These are phyloP conservation scores for Perodicticus potto DNA, from an alignment of 2,797 vertebrate species.

Conservation along the genomic window DNA sequence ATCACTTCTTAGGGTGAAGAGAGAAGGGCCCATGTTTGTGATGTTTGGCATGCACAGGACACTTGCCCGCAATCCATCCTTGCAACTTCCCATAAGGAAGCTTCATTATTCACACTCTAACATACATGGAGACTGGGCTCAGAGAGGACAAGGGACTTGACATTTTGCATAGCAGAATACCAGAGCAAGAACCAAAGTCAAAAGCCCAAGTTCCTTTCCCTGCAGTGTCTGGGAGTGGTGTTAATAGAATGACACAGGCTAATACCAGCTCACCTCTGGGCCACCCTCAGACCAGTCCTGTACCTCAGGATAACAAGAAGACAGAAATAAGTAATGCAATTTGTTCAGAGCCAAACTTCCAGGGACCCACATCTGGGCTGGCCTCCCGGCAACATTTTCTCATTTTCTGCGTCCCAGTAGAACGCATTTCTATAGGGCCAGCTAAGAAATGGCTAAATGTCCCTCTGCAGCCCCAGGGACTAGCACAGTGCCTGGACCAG, in stretches of 20 bases:
- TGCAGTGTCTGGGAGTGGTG: no score
- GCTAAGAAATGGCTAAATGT: not conserved
- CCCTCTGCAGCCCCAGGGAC: not conserved
- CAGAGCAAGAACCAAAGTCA: not conserved
- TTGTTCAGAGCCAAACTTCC: not conserved
- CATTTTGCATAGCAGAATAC: not conserved
- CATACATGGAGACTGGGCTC: not conserved
- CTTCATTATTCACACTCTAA: not conserved
- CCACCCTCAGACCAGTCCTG: not conserved
- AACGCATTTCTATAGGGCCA: not conserved
- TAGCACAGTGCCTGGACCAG: not conserved
- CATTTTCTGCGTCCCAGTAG: not conserved
- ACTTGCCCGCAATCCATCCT: not conserved
- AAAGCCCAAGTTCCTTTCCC: not conserved
- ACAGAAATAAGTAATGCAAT: not conserved
- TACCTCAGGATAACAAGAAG: not conserved
- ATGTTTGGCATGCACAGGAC: not conserved
- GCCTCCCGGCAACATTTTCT: not conserved
- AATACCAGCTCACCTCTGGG: not conserved
- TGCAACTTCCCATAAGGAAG: not conserved
- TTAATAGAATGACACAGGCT: not conserved
- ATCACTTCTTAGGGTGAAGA: not conserved
- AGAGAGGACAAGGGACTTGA: not conserved
- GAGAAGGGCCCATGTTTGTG: fast-evolving
- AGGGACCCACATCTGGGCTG: not conserved